phyloP scores from a whole-genome alignment of 2,888 invertebrate genomes.

The Psococerastis gibbosa region DNA sequence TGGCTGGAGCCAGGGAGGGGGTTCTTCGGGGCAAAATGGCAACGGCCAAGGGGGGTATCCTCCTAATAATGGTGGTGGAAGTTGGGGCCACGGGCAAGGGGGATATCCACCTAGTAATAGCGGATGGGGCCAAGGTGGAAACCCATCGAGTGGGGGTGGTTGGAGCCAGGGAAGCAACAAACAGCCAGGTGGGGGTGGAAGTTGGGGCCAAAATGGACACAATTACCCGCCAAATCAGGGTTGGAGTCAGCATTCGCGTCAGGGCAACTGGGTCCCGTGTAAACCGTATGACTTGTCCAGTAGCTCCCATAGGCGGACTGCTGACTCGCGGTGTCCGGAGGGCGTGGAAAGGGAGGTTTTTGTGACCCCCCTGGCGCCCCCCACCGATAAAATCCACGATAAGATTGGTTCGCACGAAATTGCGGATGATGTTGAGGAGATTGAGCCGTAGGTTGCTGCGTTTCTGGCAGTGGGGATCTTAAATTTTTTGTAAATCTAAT shows the following conservation, averaged over 20 bases:
- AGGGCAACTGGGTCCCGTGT: constrained; percentile 4
- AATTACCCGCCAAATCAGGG: too few species aligned
- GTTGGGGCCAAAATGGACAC: too few species aligned
- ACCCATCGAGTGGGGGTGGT: too few species aligned
- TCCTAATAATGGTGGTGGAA: not conserved
- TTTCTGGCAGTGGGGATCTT: too few species aligned
- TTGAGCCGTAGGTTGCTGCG: too few species aligned
- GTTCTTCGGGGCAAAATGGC: too few species aligned
- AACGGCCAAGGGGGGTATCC: not conserved
- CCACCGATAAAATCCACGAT: constrained; percentile 2
- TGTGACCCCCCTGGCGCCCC: not conserved
- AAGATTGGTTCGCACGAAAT: not conserved
- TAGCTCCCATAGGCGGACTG: too few species aligned
- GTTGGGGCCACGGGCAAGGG: not conserved
- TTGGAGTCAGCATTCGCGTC: too few species aligned
- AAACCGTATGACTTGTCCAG: not conserved
- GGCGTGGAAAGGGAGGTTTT: too few species aligned
- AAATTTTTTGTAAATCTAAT: too few species aligned
- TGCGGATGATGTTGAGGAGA: not conserved
- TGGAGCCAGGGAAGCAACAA: too few species aligned
- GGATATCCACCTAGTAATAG: not conserved
- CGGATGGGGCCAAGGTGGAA: not conserved
- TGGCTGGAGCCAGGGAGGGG: not conserved
- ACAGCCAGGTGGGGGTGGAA: too few species aligned
- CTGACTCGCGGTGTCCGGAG: not conserved